These are phyloP conservation scores for Deilephila porcellus DNA, from an alignment of 2,888 invertebrate genomes.

Conservation along the genomic window DNA sequence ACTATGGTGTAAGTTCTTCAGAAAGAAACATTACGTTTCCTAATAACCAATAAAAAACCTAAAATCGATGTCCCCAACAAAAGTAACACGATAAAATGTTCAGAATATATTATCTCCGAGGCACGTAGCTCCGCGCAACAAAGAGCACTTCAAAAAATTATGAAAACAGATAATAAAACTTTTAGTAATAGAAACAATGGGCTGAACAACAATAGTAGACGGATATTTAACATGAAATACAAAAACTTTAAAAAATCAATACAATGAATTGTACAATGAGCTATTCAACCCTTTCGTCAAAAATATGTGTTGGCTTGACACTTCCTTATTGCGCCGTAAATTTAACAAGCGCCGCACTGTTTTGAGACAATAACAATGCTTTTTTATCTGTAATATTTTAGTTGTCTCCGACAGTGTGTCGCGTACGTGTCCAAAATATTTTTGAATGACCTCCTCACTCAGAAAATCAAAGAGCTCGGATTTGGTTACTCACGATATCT, in stretches of 20 bases:
- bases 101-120: conserved; percentile 4
- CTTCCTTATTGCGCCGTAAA: conserved; percentile 83
- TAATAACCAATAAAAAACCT: neutral
- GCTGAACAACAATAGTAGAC: conserved; percentile 65
- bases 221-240: conserved; percentile 56
- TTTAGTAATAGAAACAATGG: conserved; percentile 70
- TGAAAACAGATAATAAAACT: conserved; percentile 74
- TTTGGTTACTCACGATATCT: neutral
- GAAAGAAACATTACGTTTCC: neutral
- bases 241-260: conserved; percentile 63
- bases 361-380: conserved; percentile 52
- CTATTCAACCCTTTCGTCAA: conserved; percentile 83
- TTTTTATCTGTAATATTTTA: conserved; percentile 52
- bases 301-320: conserved; percentile 72
- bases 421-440: conserved; percentile 46
- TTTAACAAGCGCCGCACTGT: conserved; percentile 66
- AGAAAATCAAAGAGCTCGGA: neutral
- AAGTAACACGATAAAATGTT: conserved; percentile 11
- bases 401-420: conserved; percentile 43
- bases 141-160: conserved; percentile 70
- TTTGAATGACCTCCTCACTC: conserved; percentile 18
- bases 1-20: too few species aligned
- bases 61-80: conserved; percentile 5
- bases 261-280: conserved; percentile 69
- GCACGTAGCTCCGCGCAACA: conserved; percentile 40